These are phyloP conservation scores for Trichogramma pretiosum DNA, from an alignment of 1,140 invertebrate genomes.

Conservation along the genomic window DNA sequence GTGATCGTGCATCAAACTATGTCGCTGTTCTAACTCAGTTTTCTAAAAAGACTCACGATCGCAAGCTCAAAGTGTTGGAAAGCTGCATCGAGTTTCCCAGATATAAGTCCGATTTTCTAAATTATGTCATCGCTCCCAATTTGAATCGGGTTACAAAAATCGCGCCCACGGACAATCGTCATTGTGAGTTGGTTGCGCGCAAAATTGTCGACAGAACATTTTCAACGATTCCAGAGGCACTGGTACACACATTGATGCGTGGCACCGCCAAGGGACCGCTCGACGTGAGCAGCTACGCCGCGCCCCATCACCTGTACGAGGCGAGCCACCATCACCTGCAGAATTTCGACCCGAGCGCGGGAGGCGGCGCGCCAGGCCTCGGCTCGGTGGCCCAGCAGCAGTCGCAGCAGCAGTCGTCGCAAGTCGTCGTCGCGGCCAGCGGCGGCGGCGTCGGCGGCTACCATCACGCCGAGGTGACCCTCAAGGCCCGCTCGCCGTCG, in stretches of 20 bases:
- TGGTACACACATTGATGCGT: constrained; percentile 11
- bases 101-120: too few relatives aligned
- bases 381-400: constrained; percentile 6
- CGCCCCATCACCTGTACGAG: background rate
- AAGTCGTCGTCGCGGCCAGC: constrained; percentile 44
- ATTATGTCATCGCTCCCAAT: too few relatives aligned
- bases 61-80: too few relatives aligned
- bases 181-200: too few relatives aligned
- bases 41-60: too few relatives aligned
- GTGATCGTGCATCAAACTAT: too few relatives aligned
- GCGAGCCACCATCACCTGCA: constrained; percentile 23
- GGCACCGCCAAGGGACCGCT: constrained; percentile 10
- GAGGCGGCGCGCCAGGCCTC: constrained; percentile 15
- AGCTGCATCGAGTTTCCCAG: too few relatives aligned
- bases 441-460: constrained; percentile 40
- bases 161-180: too few relatives aligned
- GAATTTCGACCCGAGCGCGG: constrained; percentile 16
- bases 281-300: constrained; percentile 2
- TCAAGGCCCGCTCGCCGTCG: constrained; percentile 38
- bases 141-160: too few relatives aligned
- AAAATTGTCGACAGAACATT: too few relatives aligned
- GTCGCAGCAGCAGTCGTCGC: constrained; percentile 37
- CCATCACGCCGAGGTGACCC: constrained; percentile 50
- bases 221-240: too few relatives aligned
- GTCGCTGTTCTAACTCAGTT: too few relatives aligned